Evolutionary conservation across 2,797 vertebrate species (phyloP).

Genomic region (Melanotaenia parkinsoni): DNA sequence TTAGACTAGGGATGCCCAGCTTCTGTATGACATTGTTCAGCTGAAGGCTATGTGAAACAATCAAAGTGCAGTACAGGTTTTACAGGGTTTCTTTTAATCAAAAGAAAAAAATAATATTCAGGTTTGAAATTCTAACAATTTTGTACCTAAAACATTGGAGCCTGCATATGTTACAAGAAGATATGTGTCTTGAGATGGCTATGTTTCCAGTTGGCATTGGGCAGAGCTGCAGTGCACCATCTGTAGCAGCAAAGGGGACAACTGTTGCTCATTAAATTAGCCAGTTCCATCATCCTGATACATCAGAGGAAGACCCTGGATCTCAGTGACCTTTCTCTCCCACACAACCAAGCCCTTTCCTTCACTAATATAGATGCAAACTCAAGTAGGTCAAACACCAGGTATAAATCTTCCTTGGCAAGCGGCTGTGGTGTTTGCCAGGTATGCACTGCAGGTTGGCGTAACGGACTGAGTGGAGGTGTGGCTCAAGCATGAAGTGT

Average conservation of each 20-base stretch:
- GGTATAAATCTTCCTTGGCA: conserved; percentile 94
- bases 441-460: conserved; percentile 88
- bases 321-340: conserved; percentile 94
- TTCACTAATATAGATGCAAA: conserved; percentile 94
- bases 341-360: conserved; percentile 90
- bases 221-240: conserved; percentile 86
- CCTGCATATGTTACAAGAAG: conserved; percentile 34
- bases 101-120: too few relatives aligned
- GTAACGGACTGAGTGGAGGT: conserved; percentile 84
- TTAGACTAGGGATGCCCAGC: too few relatives aligned
- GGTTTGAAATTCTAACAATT: not conserved
- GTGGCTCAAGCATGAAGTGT: conserved; percentile 83
- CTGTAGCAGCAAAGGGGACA: conserved; percentile 94
- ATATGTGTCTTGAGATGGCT: conserved; percentile 63
- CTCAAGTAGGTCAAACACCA: conserved; percentile 97
- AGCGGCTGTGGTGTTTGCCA: conserved; percentile 87
- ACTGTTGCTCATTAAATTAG: conserved; percentile 99
- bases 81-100: not conserved
- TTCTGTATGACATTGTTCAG: too few relatives aligned
- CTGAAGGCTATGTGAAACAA: too few relatives aligned
- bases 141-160: conserved; percentile 25
- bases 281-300: conserved; percentile 96
- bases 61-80: too few relatives aligned
- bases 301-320: conserved; percentile 91
- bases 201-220: conserved; percentile 76